Evolutionary conservation across 2,797 vertebrate genomes (phyloP).

Genomic region (Coendou prehensilis): DNA sequence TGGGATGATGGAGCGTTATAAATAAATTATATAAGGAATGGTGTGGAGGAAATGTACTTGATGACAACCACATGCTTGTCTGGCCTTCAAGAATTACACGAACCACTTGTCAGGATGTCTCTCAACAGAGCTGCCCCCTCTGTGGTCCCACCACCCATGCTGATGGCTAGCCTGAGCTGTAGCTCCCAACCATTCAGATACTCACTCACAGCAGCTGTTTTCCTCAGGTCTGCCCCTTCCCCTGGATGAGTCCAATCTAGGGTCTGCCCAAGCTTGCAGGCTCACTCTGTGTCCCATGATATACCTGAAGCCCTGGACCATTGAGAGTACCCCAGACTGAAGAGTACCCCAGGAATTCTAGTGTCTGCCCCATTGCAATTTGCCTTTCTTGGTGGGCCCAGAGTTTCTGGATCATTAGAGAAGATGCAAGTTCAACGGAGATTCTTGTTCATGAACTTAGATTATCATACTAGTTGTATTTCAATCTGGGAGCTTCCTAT

Average conservation of each 20-base stretch:
- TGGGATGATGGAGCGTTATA: slow-evolving; percentile 16
- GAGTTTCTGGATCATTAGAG: neutral
- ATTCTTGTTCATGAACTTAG: neutral
- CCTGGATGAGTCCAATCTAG: neutral
- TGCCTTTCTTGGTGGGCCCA: neutral
- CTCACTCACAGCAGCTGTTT: neutral
- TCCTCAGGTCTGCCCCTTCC: neutral
- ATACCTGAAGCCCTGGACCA: neutral
- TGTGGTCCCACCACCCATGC: fast-evolving
- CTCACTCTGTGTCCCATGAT: neutral
- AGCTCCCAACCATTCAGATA: neutral
- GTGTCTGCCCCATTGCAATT: neutral
- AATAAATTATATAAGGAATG: slow-evolving; percentile 48
- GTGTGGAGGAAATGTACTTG: neutral
- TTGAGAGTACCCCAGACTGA: neutral
- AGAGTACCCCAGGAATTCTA: neutral
- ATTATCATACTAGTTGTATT: slow-evolving; percentile 29
- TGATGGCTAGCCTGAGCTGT: neutral
- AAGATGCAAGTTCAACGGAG: neutral
- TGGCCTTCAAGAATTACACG: slow-evolving; percentile 14
- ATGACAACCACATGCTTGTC: neutral
- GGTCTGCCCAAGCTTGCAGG: neutral
- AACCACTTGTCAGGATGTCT: neutral
- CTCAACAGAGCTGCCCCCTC: neutral
- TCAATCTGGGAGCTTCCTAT: neutral